Conservation (phyloP, 1,140 invertebrate genomes). For the Acromyrmex echinatior region DNA sequence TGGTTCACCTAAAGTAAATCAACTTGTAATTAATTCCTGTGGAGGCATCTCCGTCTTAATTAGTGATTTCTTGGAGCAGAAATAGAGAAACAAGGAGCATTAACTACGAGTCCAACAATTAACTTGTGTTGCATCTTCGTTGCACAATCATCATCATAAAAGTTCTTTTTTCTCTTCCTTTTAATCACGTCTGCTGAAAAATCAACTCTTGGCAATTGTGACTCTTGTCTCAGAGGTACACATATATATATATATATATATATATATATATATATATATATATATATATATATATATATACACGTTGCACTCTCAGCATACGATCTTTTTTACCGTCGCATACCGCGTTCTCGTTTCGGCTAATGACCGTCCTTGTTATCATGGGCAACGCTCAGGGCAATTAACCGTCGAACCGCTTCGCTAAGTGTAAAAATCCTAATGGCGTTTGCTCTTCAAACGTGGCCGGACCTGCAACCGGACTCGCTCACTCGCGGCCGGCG, state of each 20-base stretch:
- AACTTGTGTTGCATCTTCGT: background rate
- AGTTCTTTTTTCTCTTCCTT: background rate
- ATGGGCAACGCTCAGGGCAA: constrained; percentile 1
- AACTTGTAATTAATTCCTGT: constrained; percentile 72
- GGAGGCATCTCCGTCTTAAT: constrained; percentile 75
- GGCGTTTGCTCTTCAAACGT: constrained; percentile 37
- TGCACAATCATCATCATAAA: background rate
- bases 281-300: background rate
- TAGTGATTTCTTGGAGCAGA: constrained; percentile 56
- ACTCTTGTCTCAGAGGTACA: constrained; percentile 5
- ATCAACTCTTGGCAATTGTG: constrained; percentile 9
- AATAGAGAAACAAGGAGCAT: constrained; percentile 23
- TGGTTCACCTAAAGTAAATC: constrained; percentile 49
- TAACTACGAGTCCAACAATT: constrained; percentile 9
- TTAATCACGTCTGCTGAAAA: constrained; percentile 9
- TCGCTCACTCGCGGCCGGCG: constrained; percentile 11
- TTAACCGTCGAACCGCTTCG: constrained; percentile 17
- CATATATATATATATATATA: background rate
- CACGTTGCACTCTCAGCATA: background rate
- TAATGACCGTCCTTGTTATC: constrained; percentile 68
- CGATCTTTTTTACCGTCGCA: background rate
- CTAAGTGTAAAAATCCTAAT: constrained; percentile 50
- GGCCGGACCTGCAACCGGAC: background rate
- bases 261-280: background rate
- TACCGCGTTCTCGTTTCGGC: background rate